Evolutionary conservation across 2,888 invertebrate species (phyloP).

Genomic region (Pogonocherus hispidulus): DNA sequence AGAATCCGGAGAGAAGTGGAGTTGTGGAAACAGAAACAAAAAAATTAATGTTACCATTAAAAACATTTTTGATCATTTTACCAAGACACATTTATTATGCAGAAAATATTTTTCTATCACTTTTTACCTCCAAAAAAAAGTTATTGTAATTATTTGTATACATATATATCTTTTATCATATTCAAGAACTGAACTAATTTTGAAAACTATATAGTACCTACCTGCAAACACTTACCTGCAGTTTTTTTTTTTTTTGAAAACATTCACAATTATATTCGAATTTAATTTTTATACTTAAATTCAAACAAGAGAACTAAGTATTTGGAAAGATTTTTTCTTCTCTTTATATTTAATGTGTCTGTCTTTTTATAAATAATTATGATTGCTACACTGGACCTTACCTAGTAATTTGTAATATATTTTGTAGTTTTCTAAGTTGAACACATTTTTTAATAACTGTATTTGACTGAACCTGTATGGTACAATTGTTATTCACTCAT

Average conservation of each 20-base stretch:
- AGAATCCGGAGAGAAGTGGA: slow-evolving; percentile 78
- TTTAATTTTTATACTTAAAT: no score
- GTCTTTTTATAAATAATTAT: not conserved
- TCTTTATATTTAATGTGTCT: not conserved
- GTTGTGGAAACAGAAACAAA: slow-evolving; percentile 64
- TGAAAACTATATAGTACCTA: no score
- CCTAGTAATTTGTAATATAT: not conserved
- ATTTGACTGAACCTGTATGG: slow-evolving; percentile 31
- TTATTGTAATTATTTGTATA: not conserved
- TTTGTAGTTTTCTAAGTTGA: slow-evolving; percentile 5
- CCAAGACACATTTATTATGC: not conserved
- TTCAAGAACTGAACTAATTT: no score
- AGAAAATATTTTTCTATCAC: slow-evolving; percentile 24
- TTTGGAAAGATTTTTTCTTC: slow-evolving; percentile 21
- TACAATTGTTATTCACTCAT: slow-evolving; percentile 28
- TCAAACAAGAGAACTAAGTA: no score
- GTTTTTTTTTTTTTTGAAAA: no score
- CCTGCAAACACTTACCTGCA: no score
- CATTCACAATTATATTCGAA: no score
- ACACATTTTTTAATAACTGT: slow-evolving; percentile 11
- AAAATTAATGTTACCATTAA: slow-evolving; percentile 31
- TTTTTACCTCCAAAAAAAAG: not conserved
- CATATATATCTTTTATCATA: no score
- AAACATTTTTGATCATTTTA: not conserved
- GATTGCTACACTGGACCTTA: not conserved